Percentiles rank a stretch among this genome's conserved stretches.
Conservation (phyloP, 2,113 vertebrate genomes). For the Anser cygnoides region DNA sequence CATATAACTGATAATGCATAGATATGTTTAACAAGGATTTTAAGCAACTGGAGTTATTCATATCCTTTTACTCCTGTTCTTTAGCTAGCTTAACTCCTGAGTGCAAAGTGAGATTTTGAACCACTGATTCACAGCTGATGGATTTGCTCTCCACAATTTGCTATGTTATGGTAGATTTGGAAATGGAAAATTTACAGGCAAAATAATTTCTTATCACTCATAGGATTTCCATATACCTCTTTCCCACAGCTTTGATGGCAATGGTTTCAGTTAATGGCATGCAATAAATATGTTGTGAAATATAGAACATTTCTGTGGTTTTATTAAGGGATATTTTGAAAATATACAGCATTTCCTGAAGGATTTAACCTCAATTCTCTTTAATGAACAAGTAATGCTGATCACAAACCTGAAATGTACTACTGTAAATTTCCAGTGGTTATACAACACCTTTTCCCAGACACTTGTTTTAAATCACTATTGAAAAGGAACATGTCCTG, state of each 20-base stretch:
- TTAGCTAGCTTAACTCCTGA: not conserved
- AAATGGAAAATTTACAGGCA: not conserved
- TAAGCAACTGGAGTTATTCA: not conserved
- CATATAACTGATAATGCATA: not conserved
- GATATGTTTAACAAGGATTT: not conserved
- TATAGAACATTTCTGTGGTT: slow-evolving; percentile 2
- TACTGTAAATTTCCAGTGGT: not conserved
- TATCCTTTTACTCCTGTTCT: not conserved
- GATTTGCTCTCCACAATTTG: not conserved
- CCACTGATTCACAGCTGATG: not conserved
- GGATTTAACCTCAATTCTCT: slow-evolving; percentile 23
- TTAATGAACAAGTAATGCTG: slow-evolving; percentile 6
- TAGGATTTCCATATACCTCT: not conserved
- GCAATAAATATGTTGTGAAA: slow-evolving; percentile 51
- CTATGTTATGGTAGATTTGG: not conserved
- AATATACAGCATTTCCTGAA: slow-evolving; percentile 40
- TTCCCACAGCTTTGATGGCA: slow-evolving; percentile 14
- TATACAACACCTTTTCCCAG: slow-evolving; percentile 46
- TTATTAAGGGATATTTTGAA: not conserved
- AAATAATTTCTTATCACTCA: not conserved
- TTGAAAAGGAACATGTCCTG: not conserved
- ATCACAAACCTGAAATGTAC: slow-evolving; percentile 11
- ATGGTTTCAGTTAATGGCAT: slow-evolving; percentile 41
- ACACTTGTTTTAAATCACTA: slow-evolving; percentile 3
- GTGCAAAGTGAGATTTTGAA: not conserved